Evolutionary conservation across 2,113 vertebrate genomes (phyloP).

Genomic region (Elaphurus davidianus): DNA sequence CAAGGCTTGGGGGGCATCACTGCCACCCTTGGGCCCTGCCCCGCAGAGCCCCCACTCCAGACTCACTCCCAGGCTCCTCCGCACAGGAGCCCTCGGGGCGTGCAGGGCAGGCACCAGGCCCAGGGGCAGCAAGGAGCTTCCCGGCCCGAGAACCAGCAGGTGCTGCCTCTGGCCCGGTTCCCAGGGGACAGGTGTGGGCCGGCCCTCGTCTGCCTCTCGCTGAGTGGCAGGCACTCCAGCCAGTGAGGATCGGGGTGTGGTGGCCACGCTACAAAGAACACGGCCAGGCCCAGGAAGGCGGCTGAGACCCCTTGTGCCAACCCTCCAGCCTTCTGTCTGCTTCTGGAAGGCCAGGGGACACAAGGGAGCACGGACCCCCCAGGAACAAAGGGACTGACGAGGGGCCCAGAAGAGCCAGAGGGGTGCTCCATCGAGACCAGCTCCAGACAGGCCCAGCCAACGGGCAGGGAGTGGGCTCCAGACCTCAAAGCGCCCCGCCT

Average conservation of each 20-base stretch:
- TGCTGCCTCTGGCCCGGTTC: background rate
- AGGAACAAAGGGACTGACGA: background rate
- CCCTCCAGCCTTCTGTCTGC: background rate
- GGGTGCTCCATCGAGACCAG: background rate
- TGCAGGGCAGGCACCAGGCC: background rate
- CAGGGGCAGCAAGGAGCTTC: accelerated
- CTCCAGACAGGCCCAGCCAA: background rate
- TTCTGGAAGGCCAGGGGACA: background rate
- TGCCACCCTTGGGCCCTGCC: background rate
- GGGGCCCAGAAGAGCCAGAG: background rate
- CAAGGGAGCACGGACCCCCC: background rate
- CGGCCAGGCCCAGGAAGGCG: conserved; percentile 35
- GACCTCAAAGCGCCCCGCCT: background rate
- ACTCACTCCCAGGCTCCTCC: background rate
- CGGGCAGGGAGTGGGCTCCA: accelerated
- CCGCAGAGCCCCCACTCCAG: background rate
- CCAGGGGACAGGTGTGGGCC: conserved; percentile 51
- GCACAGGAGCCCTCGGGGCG: accelerated
- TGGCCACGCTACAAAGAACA: conserved; percentile 32
- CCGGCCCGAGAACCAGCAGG: conserved; percentile 18
- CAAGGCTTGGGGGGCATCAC: background rate
- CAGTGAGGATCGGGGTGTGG: conserved; percentile 52
- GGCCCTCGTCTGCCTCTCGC: conserved; percentile 56
- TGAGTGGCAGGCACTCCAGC: background rate
- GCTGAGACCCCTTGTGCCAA: conserved; percentile 46